These are phyloP conservation scores for Drosophila gunungcola DNA, from an alignment of 1,140 invertebrate species.

Conservation along the genomic window DNA sequence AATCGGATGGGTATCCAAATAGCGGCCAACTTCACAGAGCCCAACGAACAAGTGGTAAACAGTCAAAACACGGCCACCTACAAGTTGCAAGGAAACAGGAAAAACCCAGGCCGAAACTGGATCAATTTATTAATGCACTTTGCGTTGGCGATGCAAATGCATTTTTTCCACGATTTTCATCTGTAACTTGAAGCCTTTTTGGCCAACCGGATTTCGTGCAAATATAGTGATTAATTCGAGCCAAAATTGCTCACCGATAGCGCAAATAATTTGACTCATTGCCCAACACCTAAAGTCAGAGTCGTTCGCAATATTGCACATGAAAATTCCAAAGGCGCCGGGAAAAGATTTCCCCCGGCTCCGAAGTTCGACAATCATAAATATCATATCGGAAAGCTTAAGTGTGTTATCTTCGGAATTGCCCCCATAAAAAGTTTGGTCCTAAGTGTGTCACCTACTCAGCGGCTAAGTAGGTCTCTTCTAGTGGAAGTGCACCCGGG, in stretches of 20 bases:
- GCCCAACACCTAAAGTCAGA: slow-evolving; percentile 19
- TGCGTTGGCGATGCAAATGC: slow-evolving; percentile 49
- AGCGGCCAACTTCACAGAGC: slow-evolving; percentile 42
- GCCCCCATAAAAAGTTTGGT: slow-evolving; percentile 23
- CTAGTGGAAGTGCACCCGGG: slow-evolving; percentile 22
- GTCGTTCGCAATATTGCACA: background rate
- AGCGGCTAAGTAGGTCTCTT: slow-evolving; percentile 43
- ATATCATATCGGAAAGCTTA: slow-evolving; percentile 44
- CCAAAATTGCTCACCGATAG: slow-evolving; percentile 32
- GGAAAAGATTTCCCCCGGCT: slow-evolving; percentile 5
- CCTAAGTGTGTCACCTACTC: slow-evolving; percentile 47
- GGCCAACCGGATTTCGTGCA: slow-evolving; percentile 45
- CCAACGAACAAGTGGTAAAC: slow-evolving; percentile 46
- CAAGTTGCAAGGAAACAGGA: slow-evolving; percentile 34
- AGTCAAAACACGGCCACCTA: slow-evolving; percentile 56
- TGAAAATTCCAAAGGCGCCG: slow-evolving; percentile 14
- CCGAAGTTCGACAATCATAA: slow-evolving; percentile 33
- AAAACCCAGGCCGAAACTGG: slow-evolving; percentile 30
- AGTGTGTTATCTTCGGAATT: slow-evolving; percentile 32
- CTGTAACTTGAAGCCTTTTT: slow-evolving; percentile 42
- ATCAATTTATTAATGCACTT: slow-evolving; percentile 53
- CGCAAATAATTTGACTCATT: slow-evolving; percentile 24
- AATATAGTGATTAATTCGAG: slow-evolving; percentile 43
- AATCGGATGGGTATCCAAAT: slow-evolving; percentile 33
- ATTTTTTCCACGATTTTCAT: slow-evolving; percentile 42